These are phyloP conservation scores for Caerostris darwini DNA, from an alignment of 1,140 invertebrate genomes.

Conservation along the genomic window DNA sequence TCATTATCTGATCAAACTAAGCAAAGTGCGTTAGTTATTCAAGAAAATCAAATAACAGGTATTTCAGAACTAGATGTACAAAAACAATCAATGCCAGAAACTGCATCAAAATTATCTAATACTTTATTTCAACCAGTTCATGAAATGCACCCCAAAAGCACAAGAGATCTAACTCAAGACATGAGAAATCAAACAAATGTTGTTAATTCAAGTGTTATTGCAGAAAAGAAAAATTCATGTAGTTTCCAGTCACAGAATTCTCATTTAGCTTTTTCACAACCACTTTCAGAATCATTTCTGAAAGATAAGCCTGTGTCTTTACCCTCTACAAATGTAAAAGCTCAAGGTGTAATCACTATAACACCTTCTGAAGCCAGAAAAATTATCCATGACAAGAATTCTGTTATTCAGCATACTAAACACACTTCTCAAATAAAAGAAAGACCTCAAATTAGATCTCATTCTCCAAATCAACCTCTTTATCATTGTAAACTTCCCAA, in stretches of 20 bases:
- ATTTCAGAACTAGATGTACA: background rate
- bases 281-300: background rate
- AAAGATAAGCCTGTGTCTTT: too few species aligned
- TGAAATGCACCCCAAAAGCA: background rate
- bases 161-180: background rate
- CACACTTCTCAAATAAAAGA: background rate
- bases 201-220: background rate
- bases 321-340: background rate
- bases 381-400: slow-evolving; percentile 25
- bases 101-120: background rate
- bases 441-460: background rate
- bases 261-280: background rate
- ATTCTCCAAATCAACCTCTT: too few species aligned
- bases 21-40: background rate
- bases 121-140: background rate
- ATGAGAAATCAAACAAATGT: background rate
- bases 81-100: background rate
- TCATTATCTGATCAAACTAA: background rate
- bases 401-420: slow-evolving; percentile 64
- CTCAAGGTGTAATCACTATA: background rate
- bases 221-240: background rate
- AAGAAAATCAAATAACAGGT: background rate
- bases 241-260: background rate
- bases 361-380: background rate
- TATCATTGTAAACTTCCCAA: too few species aligned